Percentiles rank a stretch among this genome's conserved stretches.
Conservation (phyloP, 2,888 invertebrate species). For the Lycaena phlaeas region DNA sequence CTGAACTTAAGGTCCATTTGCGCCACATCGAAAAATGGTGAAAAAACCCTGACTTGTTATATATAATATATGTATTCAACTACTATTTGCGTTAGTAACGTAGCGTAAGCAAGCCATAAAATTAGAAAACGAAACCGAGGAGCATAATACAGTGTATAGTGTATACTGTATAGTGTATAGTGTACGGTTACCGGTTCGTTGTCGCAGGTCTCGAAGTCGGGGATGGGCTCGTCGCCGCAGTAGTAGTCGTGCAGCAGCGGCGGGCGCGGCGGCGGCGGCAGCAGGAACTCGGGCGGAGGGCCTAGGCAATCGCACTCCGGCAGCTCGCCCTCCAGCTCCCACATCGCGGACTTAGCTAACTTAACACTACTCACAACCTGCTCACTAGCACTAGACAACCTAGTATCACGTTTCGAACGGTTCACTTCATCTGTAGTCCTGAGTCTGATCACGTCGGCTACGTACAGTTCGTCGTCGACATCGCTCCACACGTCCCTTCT, state of each 20-base stretch:
- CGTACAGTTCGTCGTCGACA: conserved; percentile 66
- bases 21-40: too few species aligned
- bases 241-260: conserved; percentile 80
- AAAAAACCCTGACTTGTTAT: too few species aligned
- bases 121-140: too few species aligned
- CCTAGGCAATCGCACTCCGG: conserved; percentile 84
- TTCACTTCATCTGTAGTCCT: conserved; percentile 61
- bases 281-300: conserved; percentile 81
- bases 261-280: conserved; percentile 83
- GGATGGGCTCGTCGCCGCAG: conserved; percentile 80
- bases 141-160: too few species aligned
- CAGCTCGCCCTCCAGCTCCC: conserved; percentile 81
- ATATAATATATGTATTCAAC: too few species aligned
- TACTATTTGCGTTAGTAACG: too few species aligned
- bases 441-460: conserved; percentile 56
- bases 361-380: conserved; percentile 72
- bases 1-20: too few species aligned
- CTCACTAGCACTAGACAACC: conserved; percentile 56
- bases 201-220: conserved; percentile 82
- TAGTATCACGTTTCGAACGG: conserved; percentile 64
- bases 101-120: too few species aligned
- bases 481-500: conserved; percentile 64
- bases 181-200: conserved; percentile 85
- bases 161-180: too few species aligned
- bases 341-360: conserved; percentile 75